Evolutionary conservation across 2,797 vertebrate genomes (phyloP).

Genomic region (Graptemys geographica): DNA sequence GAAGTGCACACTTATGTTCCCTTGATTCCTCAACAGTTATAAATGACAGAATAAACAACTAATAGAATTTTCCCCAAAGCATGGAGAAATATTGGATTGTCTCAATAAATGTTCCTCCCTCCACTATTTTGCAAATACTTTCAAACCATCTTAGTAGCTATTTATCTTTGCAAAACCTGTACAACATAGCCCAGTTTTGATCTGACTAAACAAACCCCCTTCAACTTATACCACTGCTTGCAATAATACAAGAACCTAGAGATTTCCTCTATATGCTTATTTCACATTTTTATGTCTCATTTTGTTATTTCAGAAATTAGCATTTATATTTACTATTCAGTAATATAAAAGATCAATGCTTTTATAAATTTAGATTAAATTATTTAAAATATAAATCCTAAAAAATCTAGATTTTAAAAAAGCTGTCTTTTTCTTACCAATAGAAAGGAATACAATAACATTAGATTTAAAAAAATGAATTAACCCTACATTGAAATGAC

Average conservation of each 20-base stretch:
- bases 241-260: not conserved
- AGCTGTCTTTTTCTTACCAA: too few relatives aligned
- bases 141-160: not conserved
- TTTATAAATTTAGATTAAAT: not conserved
- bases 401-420: not conserved
- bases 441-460: not conserved
- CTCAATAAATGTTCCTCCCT: not conserved
- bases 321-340: not conserved
- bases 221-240: not conserved
- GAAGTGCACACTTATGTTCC: not conserved
- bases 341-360: not conserved
- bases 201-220: not conserved
- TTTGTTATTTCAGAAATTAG: not conserved
- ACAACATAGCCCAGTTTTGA: not conserved
- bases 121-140: not conserved
- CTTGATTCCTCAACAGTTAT: not conserved
- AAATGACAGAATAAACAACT: not conserved
- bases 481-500: not conserved
- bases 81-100: not conserved
- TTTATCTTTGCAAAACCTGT: not conserved
- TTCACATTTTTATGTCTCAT: not conserved
- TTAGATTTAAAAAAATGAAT: not conserved
- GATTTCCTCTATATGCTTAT: not conserved
- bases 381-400: not conserved
- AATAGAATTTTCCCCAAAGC: not conserved